A percentile compares a stretch with the other conserved stretches of the same genome.
Conservation (phyloP, 1,140 invertebrate species). For the Diabrotica virgifera region DNA sequence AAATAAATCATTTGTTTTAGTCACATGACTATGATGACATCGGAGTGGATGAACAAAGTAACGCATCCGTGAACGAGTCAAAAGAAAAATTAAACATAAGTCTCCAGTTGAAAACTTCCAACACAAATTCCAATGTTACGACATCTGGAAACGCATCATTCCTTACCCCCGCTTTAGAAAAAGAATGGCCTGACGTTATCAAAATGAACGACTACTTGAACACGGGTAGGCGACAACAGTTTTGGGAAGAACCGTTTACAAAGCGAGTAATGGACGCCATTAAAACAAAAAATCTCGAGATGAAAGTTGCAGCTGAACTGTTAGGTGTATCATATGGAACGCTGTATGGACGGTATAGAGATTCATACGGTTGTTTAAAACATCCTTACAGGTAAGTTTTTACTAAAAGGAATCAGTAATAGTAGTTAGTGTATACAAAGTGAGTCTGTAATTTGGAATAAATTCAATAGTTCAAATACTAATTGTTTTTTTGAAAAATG, state of each 20-base stretch:
- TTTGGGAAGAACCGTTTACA: constrained; percentile 85
- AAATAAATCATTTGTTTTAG: constrained; percentile 22
- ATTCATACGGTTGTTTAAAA: constrained; percentile 85
- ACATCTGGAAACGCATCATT: constrained; percentile 38
- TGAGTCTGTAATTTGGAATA: no score
- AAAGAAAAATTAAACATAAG: constrained; percentile 9
- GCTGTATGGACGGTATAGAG: constrained; percentile 80
- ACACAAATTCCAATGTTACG: constrained; percentile 29
- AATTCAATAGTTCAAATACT: no score
- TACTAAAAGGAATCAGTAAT: background rate
- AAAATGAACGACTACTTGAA: constrained; percentile 87
- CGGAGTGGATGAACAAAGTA: constrained; percentile 30
- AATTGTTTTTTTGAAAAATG: no score
- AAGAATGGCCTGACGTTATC: constrained; percentile 72
- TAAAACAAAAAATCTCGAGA: constrained; percentile 85
- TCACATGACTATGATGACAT: constrained; percentile 31
- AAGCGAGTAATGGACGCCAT: constrained; percentile 84
- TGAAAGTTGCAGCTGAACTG: constrained; percentile 88
- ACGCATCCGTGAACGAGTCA: constrained; percentile 20
- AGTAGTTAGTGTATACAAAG: no score
- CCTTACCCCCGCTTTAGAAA: constrained; percentile 48
- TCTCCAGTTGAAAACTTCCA: background rate
- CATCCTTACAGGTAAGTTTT: constrained; percentile 66
- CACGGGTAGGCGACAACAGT: constrained; percentile 80
- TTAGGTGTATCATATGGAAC: constrained; percentile 86